These are phyloP conservation scores for Brachyhypopomus gauderio DNA, from an alignment of 2,113 vertebrate species.

Conservation along the genomic window DNA sequence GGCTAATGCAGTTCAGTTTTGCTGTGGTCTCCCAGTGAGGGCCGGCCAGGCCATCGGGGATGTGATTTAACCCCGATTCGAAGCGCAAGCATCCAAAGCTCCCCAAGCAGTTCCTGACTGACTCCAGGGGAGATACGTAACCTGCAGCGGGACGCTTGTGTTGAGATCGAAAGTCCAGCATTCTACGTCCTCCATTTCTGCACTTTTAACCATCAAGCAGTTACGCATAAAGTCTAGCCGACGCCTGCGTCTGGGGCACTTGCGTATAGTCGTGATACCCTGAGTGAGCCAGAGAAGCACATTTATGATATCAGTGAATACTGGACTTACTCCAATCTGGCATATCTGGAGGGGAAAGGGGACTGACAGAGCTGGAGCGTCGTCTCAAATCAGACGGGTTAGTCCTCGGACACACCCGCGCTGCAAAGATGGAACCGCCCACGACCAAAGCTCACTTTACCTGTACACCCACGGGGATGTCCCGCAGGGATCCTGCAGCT, in stretches of 20 bases:
- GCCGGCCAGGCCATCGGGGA: neutral
- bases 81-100: neutral
- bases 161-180: constrained; percentile 39
- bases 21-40: neutral
- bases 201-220: constrained; percentile 46
- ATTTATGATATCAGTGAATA: neutral
- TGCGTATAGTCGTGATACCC: constrained; percentile 40
- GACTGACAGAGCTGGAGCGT: neutral
- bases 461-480: constrained; percentile 62
- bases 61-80: neutral
- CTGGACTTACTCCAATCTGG: neutral
- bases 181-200: constrained; percentile 56
- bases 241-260: constrained; percentile 34
- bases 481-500: constrained; percentile 54
- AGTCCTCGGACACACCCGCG: neutral
- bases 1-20: neutral
- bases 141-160: constrained; percentile 26
- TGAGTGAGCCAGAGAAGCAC: constrained; percentile 56
- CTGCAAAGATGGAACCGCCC: no score
- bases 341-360: neutral
- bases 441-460: constrained; percentile 48
- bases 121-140: constrained; percentile 25
- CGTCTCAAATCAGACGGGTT: neutral
- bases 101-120: constrained; percentile 9
- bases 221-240: constrained; percentile 49